Base-by-base conservation (phyloP, 2,888 invertebrate species). In the Tiliacea citrago region DNA sequence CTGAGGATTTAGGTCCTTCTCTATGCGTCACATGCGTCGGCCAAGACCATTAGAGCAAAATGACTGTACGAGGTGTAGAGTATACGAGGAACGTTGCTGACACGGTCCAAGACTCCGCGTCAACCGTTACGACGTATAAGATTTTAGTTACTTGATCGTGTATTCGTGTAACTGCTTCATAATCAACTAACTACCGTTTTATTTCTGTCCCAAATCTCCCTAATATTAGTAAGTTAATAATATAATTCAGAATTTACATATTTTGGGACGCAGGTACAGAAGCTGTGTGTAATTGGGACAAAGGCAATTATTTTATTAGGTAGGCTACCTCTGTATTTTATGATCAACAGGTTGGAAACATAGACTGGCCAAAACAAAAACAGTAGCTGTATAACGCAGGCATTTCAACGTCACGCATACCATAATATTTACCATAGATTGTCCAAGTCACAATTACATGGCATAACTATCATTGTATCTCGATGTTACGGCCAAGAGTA, bases 21-120 rank as follows among this genome's bases (percentile, higher is more conserved):
- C 73, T 76, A 75, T 73, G 76, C 73, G 63, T 78, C 78, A 75
- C 75, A 73, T 77, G 83, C 84, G 89, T 89, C 88, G 86, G 63
- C 78, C 77, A 88, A 89, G 90, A 90, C 92, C 92, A 93, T 94
- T 94, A 94, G 91, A 92, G 91, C 85, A 93, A 86, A 94, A 94
- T 93, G 90, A 92, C 89, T 92, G 90, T 88, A 92, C 29, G 73
- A 82, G 82, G 88, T 91, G 87, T 87, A 68, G 75, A 73, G 72
- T 70, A 68, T 68, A 73, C 67, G 89, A 90, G 88, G 81, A 86
- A 86, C 86, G 88, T 85, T 86, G 90, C 92, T 92, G 92, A 93
- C 92, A 90, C 86, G 87, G 89, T 86, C 89, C 90, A 88, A 89
- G 90, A 90, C 86, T 90, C 90, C 88, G 85, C 88, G 88, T 89